Base-by-base conservation (phyloP, 2,113 vertebrate species). In the Choloepus hoffmanni region DNA sequence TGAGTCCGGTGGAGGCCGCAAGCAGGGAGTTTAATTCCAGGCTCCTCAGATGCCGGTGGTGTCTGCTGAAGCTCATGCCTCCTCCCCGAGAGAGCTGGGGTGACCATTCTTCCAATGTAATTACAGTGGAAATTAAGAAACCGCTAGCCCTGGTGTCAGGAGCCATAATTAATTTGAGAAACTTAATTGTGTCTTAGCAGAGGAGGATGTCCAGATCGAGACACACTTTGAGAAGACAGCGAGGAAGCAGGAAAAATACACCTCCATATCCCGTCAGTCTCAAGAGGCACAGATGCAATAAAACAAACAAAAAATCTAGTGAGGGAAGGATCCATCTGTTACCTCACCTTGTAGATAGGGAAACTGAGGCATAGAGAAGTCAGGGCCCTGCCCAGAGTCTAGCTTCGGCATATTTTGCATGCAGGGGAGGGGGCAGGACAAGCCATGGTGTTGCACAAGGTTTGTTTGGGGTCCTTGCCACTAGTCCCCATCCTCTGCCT, bases 121-220 rank as follows among this genome's bases (percentile, higher is more conserved):
- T 94, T 74, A 55, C 84, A 60, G 72, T 67, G 68, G 45, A 88
- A 96, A 96, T 92, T 94, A 97, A 90, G 96, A 92, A 96, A 88
- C 50, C 14, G 0, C 67, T 85, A 92, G 88, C 90, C 48, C 89
- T 88, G 28, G 95, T 92, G 79, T 77, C 92, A 85, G 92, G 74
- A 16, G 5, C 33, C 77, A 10, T 67, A 83, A 96, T 83, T 76
- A 94, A 97, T 82, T 68, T 91, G 72, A 91, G 94, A 97, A 96
- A 94, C 58, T 28, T 96, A 81, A 92, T 74, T 79, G 65, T 14
- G 40, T 93, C 89, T 86, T 90, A 58, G 78, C 24, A 8, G 60
- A 67, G 79, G 95, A 96, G 30, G 55, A 79, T 50, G 84, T 94
- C 53, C 91, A 15, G n/a, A 26, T 28, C 30, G 2, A 62, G 73